Evolutionary conservation across 37 sponge, comb jelly and placozoan genomes (phyloP), one percentile per base, ranked within the genome.

Genomic region (Spongilla lacustris): DNA sequence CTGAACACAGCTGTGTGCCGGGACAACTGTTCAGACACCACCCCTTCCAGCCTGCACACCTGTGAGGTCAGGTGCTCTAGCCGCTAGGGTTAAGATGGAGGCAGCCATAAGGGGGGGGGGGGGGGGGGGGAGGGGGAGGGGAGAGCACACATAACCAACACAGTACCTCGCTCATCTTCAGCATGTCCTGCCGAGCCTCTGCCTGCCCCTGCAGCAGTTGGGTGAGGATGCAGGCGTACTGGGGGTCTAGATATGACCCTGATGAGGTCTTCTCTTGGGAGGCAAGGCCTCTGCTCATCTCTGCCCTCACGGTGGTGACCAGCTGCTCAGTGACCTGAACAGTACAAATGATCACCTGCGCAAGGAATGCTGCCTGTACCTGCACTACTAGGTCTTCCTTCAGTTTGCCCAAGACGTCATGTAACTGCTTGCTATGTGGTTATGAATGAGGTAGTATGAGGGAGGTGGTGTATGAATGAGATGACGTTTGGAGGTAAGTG

Each of bases 131-230:
- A n/a, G n/a, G n/a, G n/a, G n/a, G n/a, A 41, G 6, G 41, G 41
- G 6, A 41, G 3, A 41, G 41, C 41, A 6, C 41, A 41, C 41
- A 41, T 41, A 6, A 17, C 21, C 4, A 8, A 58, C 58, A 58
- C 34, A 84, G 74, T n/a, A 75, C 50, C 32, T 84, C 33, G n/a
- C 28, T 84, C 30, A 75, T 66, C 25, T 69, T 69, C 32, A n/a
- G 32, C 30, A 68, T 14, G n/a, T 35, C 22, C 33, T 76, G 76
- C 33, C 22, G 36, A 17, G 33, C 29, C 50, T 84, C 84, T 2
- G 49, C 35, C 32, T 84, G 84, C 31, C 76, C 75, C 19, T 75
- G 84, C 2, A 84, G n/a, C 23, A 84, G 31, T 58, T 74, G 74
- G 2, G 41, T 17, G 22, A 74, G 32, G 9, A 84, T 3, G 36